Evolutionary conservation across 2,797 vertebrate genomes (phyloP).

Genomic region (Lophotriccus pileatus): DNA sequence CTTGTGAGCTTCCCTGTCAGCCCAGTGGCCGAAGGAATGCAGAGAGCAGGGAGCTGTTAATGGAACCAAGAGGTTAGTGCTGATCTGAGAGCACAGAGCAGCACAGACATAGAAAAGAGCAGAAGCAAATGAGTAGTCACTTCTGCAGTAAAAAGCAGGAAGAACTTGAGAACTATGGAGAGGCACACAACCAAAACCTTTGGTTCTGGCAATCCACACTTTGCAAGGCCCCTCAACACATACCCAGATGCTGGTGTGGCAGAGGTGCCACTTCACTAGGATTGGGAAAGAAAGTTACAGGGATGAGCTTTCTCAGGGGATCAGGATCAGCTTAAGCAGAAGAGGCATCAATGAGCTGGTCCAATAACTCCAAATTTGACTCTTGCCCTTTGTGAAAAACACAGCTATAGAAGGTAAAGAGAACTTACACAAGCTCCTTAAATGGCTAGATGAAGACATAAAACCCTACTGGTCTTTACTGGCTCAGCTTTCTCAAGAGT

Average conservation of each 20-base stretch:
- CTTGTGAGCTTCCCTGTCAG: not conserved
- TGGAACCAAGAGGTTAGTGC: rapidly evolving
- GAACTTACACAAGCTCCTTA: not conserved
- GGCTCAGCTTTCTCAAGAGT: not conserved
- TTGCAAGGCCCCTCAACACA: not conserved
- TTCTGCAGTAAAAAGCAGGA: not conserved
- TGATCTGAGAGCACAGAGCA: not conserved
- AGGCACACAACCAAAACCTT: not conserved
- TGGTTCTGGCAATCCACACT: not conserved
- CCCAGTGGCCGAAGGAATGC: not conserved
- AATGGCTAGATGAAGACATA: not conserved
- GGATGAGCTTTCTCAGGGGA: not conserved
- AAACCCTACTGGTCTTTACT: not conserved
- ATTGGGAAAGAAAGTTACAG: not conserved
- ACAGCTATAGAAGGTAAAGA: not conserved
- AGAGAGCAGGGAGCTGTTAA: slow-evolving; percentile 1
- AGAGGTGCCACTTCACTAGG: not conserved
- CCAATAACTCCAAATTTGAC: not conserved
- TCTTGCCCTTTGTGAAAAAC: not conserved
- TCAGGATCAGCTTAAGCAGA: not conserved
- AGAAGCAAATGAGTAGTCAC: not conserved
- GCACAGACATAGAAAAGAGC: not conserved
- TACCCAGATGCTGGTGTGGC: not conserved
- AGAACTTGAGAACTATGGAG: not conserved
- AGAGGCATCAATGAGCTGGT: not conserved